These are phyloP conservation scores for Synanthedon formicaeformis DNA, from an alignment of 2,888 invertebrate species.

Conservation along the genomic window DNA sequence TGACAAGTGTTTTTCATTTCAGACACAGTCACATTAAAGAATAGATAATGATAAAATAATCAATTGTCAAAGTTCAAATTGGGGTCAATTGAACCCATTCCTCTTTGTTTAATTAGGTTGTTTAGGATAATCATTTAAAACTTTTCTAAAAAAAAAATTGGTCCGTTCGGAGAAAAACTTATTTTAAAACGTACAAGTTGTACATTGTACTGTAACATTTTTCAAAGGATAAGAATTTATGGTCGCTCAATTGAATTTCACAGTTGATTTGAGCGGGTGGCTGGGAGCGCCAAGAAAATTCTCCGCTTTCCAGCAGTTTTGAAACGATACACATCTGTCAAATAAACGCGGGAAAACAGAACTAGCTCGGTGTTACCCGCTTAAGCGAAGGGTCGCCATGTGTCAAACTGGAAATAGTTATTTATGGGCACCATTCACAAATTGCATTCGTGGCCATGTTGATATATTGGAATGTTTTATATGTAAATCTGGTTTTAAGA, in stretches of 20 bases:
- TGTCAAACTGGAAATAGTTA: conserved; percentile 67
- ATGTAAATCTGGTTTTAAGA: conserved; percentile 62
- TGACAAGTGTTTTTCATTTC: too few species aligned
- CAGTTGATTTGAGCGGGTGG: conserved; percentile 57
- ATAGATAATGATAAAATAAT: too few species aligned
- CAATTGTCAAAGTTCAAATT: too few species aligned
- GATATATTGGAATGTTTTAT: conserved; percentile 69
- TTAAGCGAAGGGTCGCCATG: conserved; percentile 51
- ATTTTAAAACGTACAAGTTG: conserved; percentile 19
- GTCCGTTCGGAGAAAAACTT: neutral
- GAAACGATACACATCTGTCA: conserved; percentile 60
- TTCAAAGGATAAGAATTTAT: conserved; percentile 55
- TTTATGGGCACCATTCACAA: conserved; percentile 66
- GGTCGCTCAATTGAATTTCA: conserved; percentile 64
- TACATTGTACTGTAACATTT: conserved; percentile 44
- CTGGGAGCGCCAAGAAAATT: conserved; percentile 41
- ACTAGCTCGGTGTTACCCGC: conserved; percentile 35
- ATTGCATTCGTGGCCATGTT: conserved; percentile 67
- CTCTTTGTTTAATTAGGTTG: neutral
- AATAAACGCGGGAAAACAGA: conserved; percentile 56
- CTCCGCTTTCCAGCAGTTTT: conserved; percentile 52
- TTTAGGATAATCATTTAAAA: neutral
- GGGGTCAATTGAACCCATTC: too few species aligned
- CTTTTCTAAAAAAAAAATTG: neutral
- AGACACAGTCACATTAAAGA: too few species aligned